Evolutionary conservation across 2,888 invertebrate species (phyloP).

Genomic region (Drosophila merina): DNA sequence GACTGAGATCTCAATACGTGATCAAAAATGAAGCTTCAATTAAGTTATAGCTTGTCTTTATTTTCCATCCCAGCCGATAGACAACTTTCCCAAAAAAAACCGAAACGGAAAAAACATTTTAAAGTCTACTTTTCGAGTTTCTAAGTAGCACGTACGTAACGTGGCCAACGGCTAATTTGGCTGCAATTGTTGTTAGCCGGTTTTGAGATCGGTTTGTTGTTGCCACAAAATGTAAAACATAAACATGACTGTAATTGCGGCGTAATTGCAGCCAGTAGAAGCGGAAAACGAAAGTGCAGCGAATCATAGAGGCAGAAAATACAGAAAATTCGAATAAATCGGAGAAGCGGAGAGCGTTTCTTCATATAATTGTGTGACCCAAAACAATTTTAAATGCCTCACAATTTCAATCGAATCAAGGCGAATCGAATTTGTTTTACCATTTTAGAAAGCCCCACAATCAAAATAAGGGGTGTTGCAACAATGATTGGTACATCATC

Average conservation of each 20-base stretch:
- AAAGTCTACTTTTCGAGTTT: slow-evolving; percentile 18
- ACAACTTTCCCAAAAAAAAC: slow-evolving; percentile 35
- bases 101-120: slow-evolving; percentile 19
- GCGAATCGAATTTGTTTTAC: slow-evolving; percentile 67
- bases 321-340: background rate
- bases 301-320: slow-evolving; percentile 35
- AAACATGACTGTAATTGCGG: slow-evolving; percentile 74
- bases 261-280: slow-evolving; percentile 65
- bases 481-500: slow-evolving; percentile 66
- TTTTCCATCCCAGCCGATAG: background rate
- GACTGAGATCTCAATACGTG: slow-evolving; percentile 19
- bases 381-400: slow-evolving; percentile 56
- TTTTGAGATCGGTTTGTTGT: slow-evolving; percentile 5
- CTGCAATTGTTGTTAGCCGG: slow-evolving; percentile 43
- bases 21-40: slow-evolving; percentile 30
- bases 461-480: slow-evolving; percentile 2
- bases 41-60: slow-evolving; percentile 14
- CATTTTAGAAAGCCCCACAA: slow-evolving; percentile 68
- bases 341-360: slow-evolving; percentile 1
- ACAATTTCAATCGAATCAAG: slow-evolving; percentile 62
- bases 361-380: slow-evolving; percentile 46
- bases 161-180: slow-evolving; percentile 65
- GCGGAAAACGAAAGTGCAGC: slow-evolving; percentile 76
- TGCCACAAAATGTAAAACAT: slow-evolving; percentile 33
- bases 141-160: slow-evolving; percentile 71